phyloP scores from a whole-genome alignment of 1,140 invertebrate genomes.

The Drosophila guanche region DNA sequence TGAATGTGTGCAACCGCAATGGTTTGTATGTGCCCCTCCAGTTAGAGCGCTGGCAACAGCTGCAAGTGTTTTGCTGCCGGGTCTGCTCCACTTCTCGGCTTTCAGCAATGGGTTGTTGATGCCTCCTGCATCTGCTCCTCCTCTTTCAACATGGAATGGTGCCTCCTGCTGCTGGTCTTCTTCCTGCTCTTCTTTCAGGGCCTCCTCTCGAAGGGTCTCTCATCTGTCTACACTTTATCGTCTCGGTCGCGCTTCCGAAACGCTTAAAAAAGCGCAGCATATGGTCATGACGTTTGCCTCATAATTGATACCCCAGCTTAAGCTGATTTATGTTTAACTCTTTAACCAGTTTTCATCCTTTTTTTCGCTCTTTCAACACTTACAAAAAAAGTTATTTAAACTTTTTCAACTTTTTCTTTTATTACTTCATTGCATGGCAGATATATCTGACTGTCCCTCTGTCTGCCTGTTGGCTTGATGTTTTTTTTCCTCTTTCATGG shows the following conservation, averaged over 20 bases:
- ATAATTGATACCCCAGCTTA: conserved; percentile 58
- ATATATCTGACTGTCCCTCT: conserved; percentile 13
- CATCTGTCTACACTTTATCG: conserved; percentile 10
- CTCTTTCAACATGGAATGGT: conserved; percentile 27
- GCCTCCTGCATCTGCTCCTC: conserved; percentile 4
- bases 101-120: conserved; percentile 20
- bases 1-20: too few relatives aligned
- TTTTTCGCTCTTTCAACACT: conserved; percentile 14
- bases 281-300: conserved; percentile 71
- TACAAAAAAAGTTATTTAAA: conserved; percentile 7
- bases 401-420: conserved; percentile 24
- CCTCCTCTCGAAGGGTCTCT: conserved; percentile 29
- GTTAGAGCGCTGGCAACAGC: conserved; percentile 49
- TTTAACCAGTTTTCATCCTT: conserved; percentile 28
- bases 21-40: too few relatives aligned
- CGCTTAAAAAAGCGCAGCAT: conserved; percentile 27
- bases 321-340: conserved; percentile 62
- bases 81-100: conserved; percentile 32
- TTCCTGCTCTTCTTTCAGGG: conserved; percentile 8
- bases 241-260: conserved; percentile 3
- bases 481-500: conserved; percentile 40
- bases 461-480: conserved; percentile 23
- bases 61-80: conserved; percentile 68
- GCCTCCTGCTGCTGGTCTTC: conserved; percentile 3
- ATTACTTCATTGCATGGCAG: conserved; percentile 23